Evolutionary conservation across 2,113 vertebrate species (phyloP).

Genomic region (Atherinomorus stipes): DNA sequence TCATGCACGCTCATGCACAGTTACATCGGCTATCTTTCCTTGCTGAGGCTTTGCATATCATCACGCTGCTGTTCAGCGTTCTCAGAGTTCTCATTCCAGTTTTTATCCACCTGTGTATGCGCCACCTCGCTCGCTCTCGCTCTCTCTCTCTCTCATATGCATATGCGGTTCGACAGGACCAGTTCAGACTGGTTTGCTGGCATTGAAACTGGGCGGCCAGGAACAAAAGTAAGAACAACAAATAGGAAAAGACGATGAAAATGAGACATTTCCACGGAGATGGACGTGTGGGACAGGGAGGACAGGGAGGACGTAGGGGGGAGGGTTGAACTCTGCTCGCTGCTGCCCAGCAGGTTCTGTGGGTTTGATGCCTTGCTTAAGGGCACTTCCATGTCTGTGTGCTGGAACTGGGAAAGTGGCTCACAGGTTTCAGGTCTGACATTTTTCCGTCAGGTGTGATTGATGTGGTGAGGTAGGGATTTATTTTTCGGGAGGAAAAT

Average conservation of each 20-base stretch:
- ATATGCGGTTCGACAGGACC: conserved; percentile 76
- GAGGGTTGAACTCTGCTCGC: conserved; percentile 38
- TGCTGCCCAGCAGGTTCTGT: conserved; percentile 54
- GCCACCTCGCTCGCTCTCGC: conserved; percentile 10
- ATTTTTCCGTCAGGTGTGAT: neutral
- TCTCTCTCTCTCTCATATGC: neutral
- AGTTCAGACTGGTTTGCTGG: conserved; percentile 92
- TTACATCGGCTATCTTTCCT: conserved; percentile 17
- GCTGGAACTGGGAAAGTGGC: conserved; percentile 8
- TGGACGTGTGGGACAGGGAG: no score
- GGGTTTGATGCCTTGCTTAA: conserved; percentile 67
- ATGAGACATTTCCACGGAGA: conserved; percentile 50
- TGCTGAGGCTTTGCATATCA: conserved; percentile 44
- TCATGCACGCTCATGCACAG: conserved; percentile 7
- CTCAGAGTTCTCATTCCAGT: conserved; percentile 26
- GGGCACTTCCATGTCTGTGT: conserved; percentile 25
- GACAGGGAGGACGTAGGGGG: no score
- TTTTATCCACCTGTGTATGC: conserved; percentile 64
- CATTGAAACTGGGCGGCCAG: conserved; percentile 81
- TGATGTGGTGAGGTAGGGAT: neutral
- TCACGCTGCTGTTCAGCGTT: conserved; percentile 23
- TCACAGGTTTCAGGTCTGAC: conserved; percentile 3
- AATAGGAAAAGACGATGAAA: conserved; percentile 45
- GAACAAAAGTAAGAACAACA: conserved; percentile 30
- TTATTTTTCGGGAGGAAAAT: neutral